Percentiles rank a stretch among this genome's conserved stretches.
These are phyloP conservation scores for Archips xylosteana DNA, from an alignment of 2,888 invertebrate species.

Conservation along the genomic window DNA sequence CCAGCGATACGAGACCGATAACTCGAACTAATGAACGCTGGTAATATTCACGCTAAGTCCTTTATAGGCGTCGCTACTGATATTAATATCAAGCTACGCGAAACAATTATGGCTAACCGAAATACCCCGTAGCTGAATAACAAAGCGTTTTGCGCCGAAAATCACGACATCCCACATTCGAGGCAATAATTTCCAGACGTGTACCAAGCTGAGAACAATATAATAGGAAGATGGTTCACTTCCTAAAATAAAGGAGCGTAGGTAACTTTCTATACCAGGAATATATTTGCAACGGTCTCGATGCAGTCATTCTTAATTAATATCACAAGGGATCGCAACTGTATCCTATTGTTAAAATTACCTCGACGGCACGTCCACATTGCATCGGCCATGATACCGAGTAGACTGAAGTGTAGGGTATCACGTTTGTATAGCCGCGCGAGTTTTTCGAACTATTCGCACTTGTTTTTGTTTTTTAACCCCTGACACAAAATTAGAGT, in stretches of 20 bases:
- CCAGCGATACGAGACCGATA: slow-evolving; percentile 19
- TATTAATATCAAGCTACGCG: slow-evolving; percentile 36
- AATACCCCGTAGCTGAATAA: slow-evolving; percentile 20
- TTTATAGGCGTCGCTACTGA: slow-evolving; percentile 32
- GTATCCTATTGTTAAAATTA: no score
- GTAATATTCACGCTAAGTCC: slow-evolving; percentile 34
- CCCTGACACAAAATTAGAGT: no score
- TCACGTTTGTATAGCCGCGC: no score
- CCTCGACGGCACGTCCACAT: no score
- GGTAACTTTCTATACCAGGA: not conserved
- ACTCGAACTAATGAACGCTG: slow-evolving; percentile 25
- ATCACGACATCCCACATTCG: slow-evolving; percentile 38
- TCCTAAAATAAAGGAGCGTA: not conserved
- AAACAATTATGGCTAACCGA: slow-evolving; percentile 40
- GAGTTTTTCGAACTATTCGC: no score
- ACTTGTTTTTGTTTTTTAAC: no score
- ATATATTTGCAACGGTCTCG: not conserved
- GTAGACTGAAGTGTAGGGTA: no score
- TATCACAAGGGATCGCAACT: no score
- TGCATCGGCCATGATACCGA: no score
- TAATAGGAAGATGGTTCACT: slow-evolving; percentile 32
- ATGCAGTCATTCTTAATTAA: not conserved
- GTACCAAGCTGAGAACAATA: slow-evolving; percentile 25
- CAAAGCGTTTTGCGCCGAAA: slow-evolving; percentile 27
- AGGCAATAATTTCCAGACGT: slow-evolving; percentile 38